A percentile compares a stretch with the other conserved stretches of the same genome.
Evolutionary conservation across 2,113 vertebrate genomes (phyloP).

Genomic region (Calidris pugnax): DNA sequence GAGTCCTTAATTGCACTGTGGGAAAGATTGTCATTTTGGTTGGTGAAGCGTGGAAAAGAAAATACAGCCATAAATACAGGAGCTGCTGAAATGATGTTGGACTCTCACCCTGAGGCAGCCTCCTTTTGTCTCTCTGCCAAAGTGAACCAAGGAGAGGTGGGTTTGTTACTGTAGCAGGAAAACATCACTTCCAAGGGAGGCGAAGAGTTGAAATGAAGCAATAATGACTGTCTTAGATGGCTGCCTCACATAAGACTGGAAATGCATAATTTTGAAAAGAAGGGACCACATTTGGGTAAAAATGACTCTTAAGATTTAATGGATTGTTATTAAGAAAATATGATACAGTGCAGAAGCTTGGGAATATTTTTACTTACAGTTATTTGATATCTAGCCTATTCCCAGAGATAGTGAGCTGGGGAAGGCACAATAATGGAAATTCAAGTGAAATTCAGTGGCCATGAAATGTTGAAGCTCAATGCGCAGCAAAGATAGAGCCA

Average conservation of each 20-base stretch:
- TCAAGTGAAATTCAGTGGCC: background rate
- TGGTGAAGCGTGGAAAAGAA: background rate
- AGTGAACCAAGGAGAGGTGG: background rate
- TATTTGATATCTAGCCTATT: background rate
- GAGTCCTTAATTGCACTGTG: background rate
- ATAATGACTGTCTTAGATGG: background rate
- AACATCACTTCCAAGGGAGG: background rate
- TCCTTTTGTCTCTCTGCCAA: background rate
- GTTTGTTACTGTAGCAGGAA: background rate
- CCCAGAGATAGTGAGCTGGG: background rate
- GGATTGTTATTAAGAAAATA: background rate
- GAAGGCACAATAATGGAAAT: background rate
- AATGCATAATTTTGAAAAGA: background rate
- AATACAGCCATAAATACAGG: background rate
- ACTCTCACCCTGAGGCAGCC: background rate
- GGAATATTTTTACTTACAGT: background rate
- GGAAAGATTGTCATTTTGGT: background rate
- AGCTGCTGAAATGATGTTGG: background rate
- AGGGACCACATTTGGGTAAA: background rate
- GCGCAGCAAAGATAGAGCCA: background rate
- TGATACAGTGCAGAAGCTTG: background rate
- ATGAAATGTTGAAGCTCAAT: background rate
- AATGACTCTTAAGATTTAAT: background rate
- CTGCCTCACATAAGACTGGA: background rate
- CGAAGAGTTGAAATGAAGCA: background rate